phyloP scores from a whole-genome alignment of 2,797 vertebrate species.

The Macropus fuliginosus region DNA sequence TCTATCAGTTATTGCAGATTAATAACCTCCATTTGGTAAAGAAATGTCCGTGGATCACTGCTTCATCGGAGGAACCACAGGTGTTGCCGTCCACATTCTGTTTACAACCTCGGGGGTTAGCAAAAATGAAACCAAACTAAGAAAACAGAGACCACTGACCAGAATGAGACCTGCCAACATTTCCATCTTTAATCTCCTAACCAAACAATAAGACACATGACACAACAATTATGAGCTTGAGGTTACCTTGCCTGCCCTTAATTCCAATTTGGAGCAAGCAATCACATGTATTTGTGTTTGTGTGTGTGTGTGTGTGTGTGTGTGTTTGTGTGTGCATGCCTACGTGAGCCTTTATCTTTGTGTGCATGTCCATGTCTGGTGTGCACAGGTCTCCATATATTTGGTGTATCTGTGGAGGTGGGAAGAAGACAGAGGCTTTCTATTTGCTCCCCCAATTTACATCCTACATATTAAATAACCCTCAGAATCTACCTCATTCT shows the following conservation, averaged over 20 bases:
- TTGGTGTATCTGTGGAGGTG: background rate
- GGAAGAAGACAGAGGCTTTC: conserved; percentile 1
- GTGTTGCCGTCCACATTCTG: conserved; percentile 77
- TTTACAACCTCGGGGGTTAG: conserved; percentile 79
- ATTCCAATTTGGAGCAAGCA: conserved; percentile 66
- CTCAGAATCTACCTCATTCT: conserved; percentile 71
- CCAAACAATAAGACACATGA: conserved; percentile 69
- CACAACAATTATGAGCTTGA: conserved; percentile 64
- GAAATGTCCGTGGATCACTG: conserved; percentile 74
- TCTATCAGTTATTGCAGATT: conserved; percentile 77
- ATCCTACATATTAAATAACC: conserved; percentile 76
- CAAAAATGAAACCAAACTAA: conserved; percentile 79
- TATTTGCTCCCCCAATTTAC: conserved; percentile 64
- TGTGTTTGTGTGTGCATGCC: background rate
- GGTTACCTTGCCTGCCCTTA: conserved; percentile 65
- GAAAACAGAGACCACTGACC: conserved; percentile 73
- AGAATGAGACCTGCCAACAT: conserved; percentile 73
- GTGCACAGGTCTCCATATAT: background rate
- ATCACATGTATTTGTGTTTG: background rate
- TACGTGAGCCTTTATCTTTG: background rate
- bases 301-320: background rate
- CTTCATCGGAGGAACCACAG: conserved; percentile 81
- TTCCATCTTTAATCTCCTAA: conserved; percentile 80
- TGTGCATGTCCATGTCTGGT: background rate
- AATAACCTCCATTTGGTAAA: conserved; percentile 75